Percentiles rank a stretch among this genome's conserved stretches.
These are phyloP conservation scores for Rhingia campestris DNA, from an alignment of 2,888 invertebrate genomes.

Conservation along the genomic window DNA sequence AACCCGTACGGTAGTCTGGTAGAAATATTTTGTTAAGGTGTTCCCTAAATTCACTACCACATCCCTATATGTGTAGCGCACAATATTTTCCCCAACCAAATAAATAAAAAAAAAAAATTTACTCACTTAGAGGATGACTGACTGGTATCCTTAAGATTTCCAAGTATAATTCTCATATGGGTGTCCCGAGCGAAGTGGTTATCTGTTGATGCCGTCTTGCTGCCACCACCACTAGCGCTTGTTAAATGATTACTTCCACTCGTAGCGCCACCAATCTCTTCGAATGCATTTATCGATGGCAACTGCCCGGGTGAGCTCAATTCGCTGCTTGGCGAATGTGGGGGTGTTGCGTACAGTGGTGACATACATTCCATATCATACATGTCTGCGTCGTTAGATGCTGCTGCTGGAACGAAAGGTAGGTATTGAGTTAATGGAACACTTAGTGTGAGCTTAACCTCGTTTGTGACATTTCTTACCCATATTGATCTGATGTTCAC, in stretches of 20 bases:
- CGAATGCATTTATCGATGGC: constrained; percentile 81
- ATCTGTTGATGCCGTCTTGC: constrained; percentile 85
- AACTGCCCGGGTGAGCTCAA: constrained; percentile 84
- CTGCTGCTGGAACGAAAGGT: constrained; percentile 34
- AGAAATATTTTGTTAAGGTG: too few relatives aligned
- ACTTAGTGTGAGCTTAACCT: too few relatives aligned
- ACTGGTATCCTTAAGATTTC: constrained; percentile 84
- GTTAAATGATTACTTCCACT: constrained; percentile 67
- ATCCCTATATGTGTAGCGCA: background rate
- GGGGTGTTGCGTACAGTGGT: constrained; percentile 92
- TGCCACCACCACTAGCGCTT: constrained; percentile 70
- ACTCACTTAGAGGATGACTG: constrained; percentile 81
- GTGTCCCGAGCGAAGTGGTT: constrained; percentile 95
- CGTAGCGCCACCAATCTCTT: constrained; percentile 80
- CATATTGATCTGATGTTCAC: constrained; percentile 81
- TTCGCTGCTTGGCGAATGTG: constrained; percentile 88
- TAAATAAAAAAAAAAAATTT: constrained; percentile 33
- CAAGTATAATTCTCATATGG: constrained; percentile 94
- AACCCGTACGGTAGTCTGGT: too few relatives aligned
- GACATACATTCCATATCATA: constrained; percentile 84
- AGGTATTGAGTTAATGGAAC: too few relatives aligned
- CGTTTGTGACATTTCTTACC: constrained; percentile 75
- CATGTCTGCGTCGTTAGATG: constrained; percentile 82
- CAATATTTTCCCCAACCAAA: background rate
- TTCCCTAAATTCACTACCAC: too few relatives aligned